A percentile compares a stretch with the other conserved stretches of the same genome.
Conservation (phyloP, 2,888 invertebrate genomes). For the Saturnia japonica region DNA sequence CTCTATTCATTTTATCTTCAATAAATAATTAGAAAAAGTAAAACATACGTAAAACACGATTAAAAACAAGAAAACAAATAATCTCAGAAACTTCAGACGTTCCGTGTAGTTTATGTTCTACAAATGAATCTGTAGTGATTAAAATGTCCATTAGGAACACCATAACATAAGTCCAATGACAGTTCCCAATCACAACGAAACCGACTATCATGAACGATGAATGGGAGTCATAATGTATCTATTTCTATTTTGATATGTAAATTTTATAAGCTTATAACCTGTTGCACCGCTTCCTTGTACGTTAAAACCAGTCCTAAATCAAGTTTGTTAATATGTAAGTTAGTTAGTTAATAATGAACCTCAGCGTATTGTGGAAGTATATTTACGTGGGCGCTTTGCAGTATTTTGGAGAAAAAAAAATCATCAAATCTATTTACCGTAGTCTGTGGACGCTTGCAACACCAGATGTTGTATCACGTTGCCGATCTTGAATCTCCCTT, state of each 20-base stretch:
- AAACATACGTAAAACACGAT: background rate
- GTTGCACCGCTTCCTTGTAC: background rate
- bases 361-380: background rate
- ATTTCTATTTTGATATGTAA: slow-evolving; percentile 30
- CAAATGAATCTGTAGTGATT: slow-evolving; percentile 10
- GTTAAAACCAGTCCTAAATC: background rate
- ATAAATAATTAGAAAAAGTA: background rate
- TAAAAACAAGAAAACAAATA: background rate
- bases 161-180: slow-evolving; percentile 18
- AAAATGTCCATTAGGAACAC: slow-evolving; percentile 19
- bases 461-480: too few relatives aligned
- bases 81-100: background rate
- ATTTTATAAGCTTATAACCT: slow-evolving; percentile 17
- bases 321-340: background rate
- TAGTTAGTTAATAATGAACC: background rate
- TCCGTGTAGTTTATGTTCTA: background rate
- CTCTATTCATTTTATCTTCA: background rate
- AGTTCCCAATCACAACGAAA: slow-evolving; percentile 17
- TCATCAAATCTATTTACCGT: too few relatives aligned
- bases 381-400: background rate
- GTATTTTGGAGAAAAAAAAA: too few relatives aligned
- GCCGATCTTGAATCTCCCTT: too few relatives aligned
- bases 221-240: slow-evolving; percentile 23
- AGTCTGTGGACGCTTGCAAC: too few relatives aligned
- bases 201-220: slow-evolving; percentile 25